Evolutionary conservation across 2,113 vertebrate genomes (phyloP).

Genomic region (Neolamprologus devosi): DNA sequence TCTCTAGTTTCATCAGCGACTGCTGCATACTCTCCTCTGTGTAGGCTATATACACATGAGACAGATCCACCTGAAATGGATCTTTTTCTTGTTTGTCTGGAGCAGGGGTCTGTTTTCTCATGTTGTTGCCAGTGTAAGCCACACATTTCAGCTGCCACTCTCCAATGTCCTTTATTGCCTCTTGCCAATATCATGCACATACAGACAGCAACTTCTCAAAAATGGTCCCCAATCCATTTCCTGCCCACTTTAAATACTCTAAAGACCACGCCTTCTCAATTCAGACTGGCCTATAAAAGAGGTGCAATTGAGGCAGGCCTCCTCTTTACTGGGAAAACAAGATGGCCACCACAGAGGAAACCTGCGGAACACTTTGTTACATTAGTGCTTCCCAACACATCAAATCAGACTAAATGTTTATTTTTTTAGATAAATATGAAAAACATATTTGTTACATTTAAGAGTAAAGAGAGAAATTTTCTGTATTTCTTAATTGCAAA

Average conservation of each 20-base stretch:
- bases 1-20: slow-evolving; percentile 91
- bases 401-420: no score
- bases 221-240: background rate
- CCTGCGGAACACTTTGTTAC: no score
- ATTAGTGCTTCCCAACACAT: no score
- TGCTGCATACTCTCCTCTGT: slow-evolving; percentile 95
- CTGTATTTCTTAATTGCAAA: no score
- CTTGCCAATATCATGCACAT: background rate
- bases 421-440: no score
- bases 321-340: no score
- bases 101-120: slow-evolving; percentile 94
- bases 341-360: no score
- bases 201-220: background rate
- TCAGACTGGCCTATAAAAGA: background rate
- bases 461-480: no score
- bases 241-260: background rate
- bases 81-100: slow-evolving; percentile 98
- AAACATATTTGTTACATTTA: no score
- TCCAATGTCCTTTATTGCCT: background rate
- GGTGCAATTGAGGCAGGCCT: background rate
- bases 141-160: slow-evolving; percentile 81
- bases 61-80: slow-evolving; percentile 95
- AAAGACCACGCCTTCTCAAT: background rate
- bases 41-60: slow-evolving; percentile 92
- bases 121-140: slow-evolving; percentile 97